Evolutionary conservation across 2,797 vertebrate genomes (phyloP).

Genomic region (Eupleurogrammus muticus): DNA sequence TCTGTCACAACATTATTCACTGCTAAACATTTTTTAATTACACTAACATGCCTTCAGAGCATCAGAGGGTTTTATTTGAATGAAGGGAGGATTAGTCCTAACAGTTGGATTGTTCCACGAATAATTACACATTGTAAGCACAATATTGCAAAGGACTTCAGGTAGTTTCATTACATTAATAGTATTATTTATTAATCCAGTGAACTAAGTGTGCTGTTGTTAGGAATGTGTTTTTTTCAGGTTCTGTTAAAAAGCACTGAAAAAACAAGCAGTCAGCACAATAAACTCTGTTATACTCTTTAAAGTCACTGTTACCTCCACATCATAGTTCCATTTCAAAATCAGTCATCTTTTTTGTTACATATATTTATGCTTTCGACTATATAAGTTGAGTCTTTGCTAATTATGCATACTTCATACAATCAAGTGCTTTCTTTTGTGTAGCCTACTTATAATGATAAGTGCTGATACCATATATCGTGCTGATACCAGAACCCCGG

Average conservation of each 20-base stretch:
- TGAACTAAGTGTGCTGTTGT: neutral
- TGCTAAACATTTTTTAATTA: neutral
- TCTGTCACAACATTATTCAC: too few species aligned
- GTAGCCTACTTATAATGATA: too few species aligned
- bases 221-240: conserved; percentile 18
- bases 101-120: conserved; percentile 9
- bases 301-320: neutral
- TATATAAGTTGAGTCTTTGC: neutral
- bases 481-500: neutral
- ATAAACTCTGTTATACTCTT: too few species aligned
- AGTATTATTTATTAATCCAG: neutral
- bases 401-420: neutral
- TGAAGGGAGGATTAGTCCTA: neutral
- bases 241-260: neutral
- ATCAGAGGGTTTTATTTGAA: neutral
- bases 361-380: neutral
- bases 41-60: neutral
- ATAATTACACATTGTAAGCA: neutral
- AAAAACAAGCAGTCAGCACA: neutral
- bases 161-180: neutral
- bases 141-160: neutral
- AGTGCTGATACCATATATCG: neutral
- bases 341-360: neutral
- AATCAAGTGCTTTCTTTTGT: neutral
- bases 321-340: neutral